Percentiles rank a stretch among this genome's conserved stretches.
Conservation (phyloP, 2,888 invertebrate genomes). For the Drosophila trichaetosa region DNA sequence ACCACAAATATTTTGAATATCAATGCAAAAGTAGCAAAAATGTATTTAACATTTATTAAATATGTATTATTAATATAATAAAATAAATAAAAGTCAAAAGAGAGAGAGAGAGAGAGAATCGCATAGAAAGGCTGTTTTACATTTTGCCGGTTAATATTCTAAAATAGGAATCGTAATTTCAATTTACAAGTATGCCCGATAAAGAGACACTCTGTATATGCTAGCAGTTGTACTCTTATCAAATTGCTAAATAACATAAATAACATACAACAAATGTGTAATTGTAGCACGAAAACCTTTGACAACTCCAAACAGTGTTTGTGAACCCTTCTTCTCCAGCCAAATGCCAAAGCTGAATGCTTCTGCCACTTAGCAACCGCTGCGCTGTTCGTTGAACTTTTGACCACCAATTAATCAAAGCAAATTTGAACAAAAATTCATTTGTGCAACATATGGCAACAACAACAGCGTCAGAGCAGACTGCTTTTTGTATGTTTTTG, state of each 20-base stretch:
- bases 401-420: constrained; percentile 80
- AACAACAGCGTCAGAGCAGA: constrained; percentile 51
- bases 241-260: neutral
- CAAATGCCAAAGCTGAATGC: constrained; percentile 5
- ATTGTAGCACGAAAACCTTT: neutral
- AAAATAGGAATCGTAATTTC: neutral
- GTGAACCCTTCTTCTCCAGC: constrained; percentile 5
- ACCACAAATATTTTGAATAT: neutral
- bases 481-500: constrained; percentile 63
- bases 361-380: constrained; percentile 55
- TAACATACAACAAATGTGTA: neutral
- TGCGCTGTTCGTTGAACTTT: constrained; percentile 72
- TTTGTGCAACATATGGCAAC: constrained; percentile 74
- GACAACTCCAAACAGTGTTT: neutral
- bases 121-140: neutral
- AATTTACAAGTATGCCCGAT: neutral
- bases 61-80: neutral
- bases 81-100: neutral
- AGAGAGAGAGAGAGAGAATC: neutral
- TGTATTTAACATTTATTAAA: neutral
- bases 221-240: neutral
- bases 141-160: neutral
- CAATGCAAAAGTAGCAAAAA: neutral
- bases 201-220: neutral
- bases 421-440: constrained; percentile 75